A percentile compares a stretch with the other conserved stretches of the same genome.
phyloP scores from a whole-genome alignment of 2,888 invertebrate genomes.

The Pedicia rivosa region DNA sequence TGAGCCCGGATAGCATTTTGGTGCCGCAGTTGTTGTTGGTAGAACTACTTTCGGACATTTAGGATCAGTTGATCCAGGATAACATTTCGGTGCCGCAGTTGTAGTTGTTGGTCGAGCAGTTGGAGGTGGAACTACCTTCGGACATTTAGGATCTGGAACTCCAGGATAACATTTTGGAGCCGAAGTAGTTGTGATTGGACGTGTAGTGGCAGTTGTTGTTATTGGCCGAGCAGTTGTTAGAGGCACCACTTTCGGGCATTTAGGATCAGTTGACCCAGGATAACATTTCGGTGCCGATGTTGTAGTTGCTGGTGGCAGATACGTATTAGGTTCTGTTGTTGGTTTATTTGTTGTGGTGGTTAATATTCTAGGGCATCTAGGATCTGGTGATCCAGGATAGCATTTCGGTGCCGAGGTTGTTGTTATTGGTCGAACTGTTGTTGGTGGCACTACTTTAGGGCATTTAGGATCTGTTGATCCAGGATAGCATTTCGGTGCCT shows the following conservation, averaged over 20 bases:
- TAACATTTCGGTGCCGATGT: conserved; percentile 14
- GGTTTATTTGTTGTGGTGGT: conserved; percentile 10
- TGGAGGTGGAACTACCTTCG: conserved; percentile 13
- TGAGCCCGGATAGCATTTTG: conserved; percentile 25
- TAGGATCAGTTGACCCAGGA: conserved; percentile 16
- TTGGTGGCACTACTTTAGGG: conserved; percentile 8
- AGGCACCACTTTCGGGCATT: no score
- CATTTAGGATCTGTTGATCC: conserved; percentile 21
- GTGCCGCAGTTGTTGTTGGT: conserved; percentile 15
- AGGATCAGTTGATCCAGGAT: conserved; percentile 23
- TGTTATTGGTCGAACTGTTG: neutral
- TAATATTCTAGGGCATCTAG: conserved; percentile 20
- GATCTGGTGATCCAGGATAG: conserved; percentile 24
- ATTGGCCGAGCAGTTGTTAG: no score
- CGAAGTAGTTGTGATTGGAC: conserved; percentile 8
- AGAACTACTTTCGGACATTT: conserved; percentile 22
- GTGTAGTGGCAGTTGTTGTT: no score
- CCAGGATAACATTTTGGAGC: conserved; percentile 17
- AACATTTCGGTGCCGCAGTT: conserved; percentile 20
- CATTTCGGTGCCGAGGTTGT: conserved; percentile 10
- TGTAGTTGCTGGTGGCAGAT: conserved; percentile 1
- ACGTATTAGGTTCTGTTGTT: conserved; percentile 11
- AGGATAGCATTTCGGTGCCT: conserved; percentile 29
- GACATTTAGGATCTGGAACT: conserved; percentile 15
- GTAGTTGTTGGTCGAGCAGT: conserved; percentile 20